phyloP scores from a whole-genome alignment of 1,140 invertebrate species.

The Archivesica marissinica region DNA sequence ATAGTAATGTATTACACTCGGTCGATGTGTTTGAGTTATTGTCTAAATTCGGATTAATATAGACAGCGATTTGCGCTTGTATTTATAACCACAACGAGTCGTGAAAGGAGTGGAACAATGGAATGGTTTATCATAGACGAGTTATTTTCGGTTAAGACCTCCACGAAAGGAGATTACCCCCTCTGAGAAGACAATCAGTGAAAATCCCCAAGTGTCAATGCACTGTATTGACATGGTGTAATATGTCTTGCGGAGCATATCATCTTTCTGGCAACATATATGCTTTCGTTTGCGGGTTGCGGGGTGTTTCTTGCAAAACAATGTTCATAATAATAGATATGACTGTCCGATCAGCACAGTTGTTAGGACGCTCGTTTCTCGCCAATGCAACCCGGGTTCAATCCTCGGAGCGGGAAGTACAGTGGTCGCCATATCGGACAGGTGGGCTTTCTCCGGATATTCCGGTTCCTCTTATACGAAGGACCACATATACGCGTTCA shows the following conservation, averaged over 20 bases:
- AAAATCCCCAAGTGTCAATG: slow-evolving; percentile 22
- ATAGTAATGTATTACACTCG: background rate
- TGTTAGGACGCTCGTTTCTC: background rate
- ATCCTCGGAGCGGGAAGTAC: background rate
- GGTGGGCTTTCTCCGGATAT: background rate
- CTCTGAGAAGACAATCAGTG: slow-evolving; percentile 8
- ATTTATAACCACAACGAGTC: slow-evolving; percentile 24
- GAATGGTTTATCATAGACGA: slow-evolving; percentile 36
- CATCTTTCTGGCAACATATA: background rate
- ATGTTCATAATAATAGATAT: background rate
- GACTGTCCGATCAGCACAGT: too few relatives aligned
- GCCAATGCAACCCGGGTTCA: background rate
- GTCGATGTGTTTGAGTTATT: background rate
- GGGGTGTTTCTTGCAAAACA: too few relatives aligned
- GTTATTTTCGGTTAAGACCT: slow-evolving; percentile 17
- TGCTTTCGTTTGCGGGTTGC: slow-evolving; percentile 20
- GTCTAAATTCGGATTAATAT: background rate
- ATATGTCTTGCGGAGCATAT: slow-evolving; percentile 25
- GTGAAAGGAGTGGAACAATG: slow-evolving; percentile 22
- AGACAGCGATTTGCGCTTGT: background rate
- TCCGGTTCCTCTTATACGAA: too few relatives aligned
- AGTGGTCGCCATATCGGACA: background rate
- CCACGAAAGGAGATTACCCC: slow-evolving; percentile 38
- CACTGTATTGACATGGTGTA: slow-evolving; percentile 7
- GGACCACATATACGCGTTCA: too few relatives aligned